Base-by-base conservation (phyloP, 2,888 invertebrate species). In the Calliphora vomitoria region DNA sequence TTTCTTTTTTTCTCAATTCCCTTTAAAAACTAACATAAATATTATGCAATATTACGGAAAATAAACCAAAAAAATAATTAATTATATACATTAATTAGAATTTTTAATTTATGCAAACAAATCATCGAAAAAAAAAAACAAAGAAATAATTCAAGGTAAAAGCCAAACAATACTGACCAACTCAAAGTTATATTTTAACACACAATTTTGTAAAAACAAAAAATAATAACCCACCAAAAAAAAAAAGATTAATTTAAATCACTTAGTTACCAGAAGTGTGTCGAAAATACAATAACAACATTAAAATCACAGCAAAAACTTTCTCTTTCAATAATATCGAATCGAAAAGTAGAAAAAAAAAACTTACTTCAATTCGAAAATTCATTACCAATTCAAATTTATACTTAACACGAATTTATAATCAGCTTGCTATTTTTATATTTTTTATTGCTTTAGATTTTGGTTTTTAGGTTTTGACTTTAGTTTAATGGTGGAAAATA, bases 281-380 rank as follows among this genome's bases (percentile, higher is more conserved):
- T 41, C n/a, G 31, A 35, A 41, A 79, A 13, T 6, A 8, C 38
- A 38, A 58, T 20, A 58, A 79, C 1, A 69, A 76, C 13, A 71
- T 38, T 20, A 71, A 71, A 2, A 68, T 79, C 41, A 80, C 4
- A 58, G 11, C 47, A 64, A 76, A 72, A 85, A 87, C 87, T 87
- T 87, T 87, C 87, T 81, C 85, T 82, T 87, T 87, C 87, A 84
- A 69, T 81, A 38, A 35, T 25, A 47, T 55, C 66, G 80, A 71
- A 83, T 20, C 4, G 20, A 74, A 81, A 53, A 55, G 20, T 20
- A 55, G 55, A 44, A 66, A 44, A 64, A 60, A 60, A 68, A 76
- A 47, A 58, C 25, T 72, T 53, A 44, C 11, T 66, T 44, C 11
- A 13, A 50, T 66, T 47, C 47, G 15, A 78, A 85, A 66, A 78